Percentiles rank a stretch among this genome's conserved stretches.
These are phyloP conservation scores for Cremastinae sp. DNA, from an alignment of 2,888 invertebrate species.

Conservation along the genomic window DNA sequence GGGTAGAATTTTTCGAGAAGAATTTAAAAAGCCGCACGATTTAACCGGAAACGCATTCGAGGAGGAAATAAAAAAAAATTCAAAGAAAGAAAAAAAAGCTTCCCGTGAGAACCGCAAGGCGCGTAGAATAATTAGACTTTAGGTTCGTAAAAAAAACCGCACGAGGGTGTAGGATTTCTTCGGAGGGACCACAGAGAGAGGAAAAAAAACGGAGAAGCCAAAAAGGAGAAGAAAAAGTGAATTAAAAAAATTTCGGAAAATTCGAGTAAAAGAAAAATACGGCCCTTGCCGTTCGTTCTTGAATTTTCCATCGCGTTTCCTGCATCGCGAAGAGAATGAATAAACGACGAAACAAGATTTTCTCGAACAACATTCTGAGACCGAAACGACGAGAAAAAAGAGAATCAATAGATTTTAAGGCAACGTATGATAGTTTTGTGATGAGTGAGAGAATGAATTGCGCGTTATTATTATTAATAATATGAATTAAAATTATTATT, in stretches of 20 bases:
- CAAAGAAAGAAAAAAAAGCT: not conserved
- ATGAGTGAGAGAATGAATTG: slow-evolving; percentile 44
- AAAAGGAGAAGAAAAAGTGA: slow-evolving; percentile 8
- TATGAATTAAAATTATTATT: slow-evolving; percentile 24
- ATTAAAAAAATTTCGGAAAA: slow-evolving; percentile 31
- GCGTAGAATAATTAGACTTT: slow-evolving; percentile 30
- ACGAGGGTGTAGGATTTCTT: slow-evolving; percentile 41
- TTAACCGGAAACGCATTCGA: slow-evolving; percentile 20
- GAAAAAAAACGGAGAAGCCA: slow-evolving; percentile 9
- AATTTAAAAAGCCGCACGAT: too few relatives aligned
- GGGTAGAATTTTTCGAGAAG: slow-evolving; percentile 51
- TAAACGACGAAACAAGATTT: slow-evolving; percentile 9
- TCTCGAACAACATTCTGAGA: slow-evolving; percentile 1
- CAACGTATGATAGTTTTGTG: slow-evolving; percentile 45
- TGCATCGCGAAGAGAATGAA: not conserved
- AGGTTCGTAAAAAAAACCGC: slow-evolving; percentile 11
- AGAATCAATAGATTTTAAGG: slow-evolving; percentile 12
- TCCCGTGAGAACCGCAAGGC: slow-evolving; percentile 46
- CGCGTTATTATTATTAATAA: slow-evolving; percentile 43
- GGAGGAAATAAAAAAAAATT: slow-evolving; percentile 20
- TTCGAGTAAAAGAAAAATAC: slow-evolving; percentile 39
- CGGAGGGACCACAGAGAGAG: slow-evolving; percentile 52
- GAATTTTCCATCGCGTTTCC: not conserved
- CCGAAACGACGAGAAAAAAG: slow-evolving; percentile 19
- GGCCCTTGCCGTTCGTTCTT: slow-evolving; percentile 28